Evolutionary conservation across 64 coral and sea anemone species (phyloP), one percentile per base, ranked within the genome.

Genomic region (Montipora efflorescens): DNA sequence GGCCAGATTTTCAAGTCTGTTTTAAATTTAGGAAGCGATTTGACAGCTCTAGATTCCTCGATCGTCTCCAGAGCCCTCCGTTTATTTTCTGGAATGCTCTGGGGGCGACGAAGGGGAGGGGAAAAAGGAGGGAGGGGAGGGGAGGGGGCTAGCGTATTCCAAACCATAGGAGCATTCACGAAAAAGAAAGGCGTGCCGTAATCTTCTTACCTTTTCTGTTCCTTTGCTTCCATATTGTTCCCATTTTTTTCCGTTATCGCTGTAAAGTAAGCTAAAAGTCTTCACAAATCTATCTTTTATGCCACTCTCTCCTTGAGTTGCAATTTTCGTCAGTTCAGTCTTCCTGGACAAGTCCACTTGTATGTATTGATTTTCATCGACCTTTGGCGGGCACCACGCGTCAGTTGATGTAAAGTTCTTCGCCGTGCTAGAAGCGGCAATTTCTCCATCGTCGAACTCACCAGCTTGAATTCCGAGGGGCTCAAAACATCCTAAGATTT

Each of bases 351-450:
- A 79, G 77, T 97, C 96, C 50, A 97, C 88, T 58, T 97, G 96
- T 68, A 97, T 76, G 78, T 95, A 97, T 10, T 97, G 96, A 71
- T 97, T 97, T 89, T 97, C 96, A 44, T 97, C 96, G 18, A 59
- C 25, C 47, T 91, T 90, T 79, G 93, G 96, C 0, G 96, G 91
- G 75, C 96, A 97, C 96, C 96, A 97, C 0, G 96, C 88, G 36
- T 97, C 96, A 67, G 93, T 97, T 74, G 93, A 89, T 0, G 96
- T 89, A 53, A 97, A 97, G 20, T 97, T 97, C 58, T 94, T 93
- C 47, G 84, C 75, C 76, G 92, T 95, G 14, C 87, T 94, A 25
- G 96, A 97, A 48, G 96, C 93, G n/a, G 96, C 81, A 13, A 97
- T 92, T 25, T 95, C 93, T 13, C 91, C 89, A 7, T 92, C 89